Conservation (phyloP, 2,113 vertebrate species). For the Bos javanicus region DNA sequence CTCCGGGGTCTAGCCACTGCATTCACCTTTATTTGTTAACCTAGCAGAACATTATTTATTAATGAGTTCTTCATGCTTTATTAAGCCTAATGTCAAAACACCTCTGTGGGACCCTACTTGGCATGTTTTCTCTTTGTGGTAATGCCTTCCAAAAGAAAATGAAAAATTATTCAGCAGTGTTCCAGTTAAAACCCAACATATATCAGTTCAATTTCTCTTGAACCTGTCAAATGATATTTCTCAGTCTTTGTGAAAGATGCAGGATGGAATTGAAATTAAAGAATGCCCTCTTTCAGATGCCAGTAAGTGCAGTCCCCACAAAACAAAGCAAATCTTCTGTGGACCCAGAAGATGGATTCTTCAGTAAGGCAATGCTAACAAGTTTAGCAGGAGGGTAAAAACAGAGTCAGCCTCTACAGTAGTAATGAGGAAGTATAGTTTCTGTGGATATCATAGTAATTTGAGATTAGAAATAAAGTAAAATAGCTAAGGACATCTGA, state of each 20-base stretch:
- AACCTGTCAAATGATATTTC: conserved; percentile 74
- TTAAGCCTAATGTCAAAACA: conserved; percentile 88
- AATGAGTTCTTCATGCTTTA: conserved; percentile 88
- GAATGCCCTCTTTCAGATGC: conserved; percentile 56
- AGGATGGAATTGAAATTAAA: conserved; percentile 64
- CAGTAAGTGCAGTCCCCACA: conserved; percentile 51
- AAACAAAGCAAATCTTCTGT: conserved; percentile 63
- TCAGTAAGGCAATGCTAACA: conserved; percentile 41
- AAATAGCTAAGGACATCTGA: conserved; percentile 21
- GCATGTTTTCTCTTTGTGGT: conserved; percentile 72
- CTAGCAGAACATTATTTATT: conserved; percentile 87
- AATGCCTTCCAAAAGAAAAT: conserved; percentile 74
- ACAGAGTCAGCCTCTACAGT: background rate
- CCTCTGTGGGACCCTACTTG: conserved; percentile 77
- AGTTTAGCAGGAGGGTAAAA: background rate
- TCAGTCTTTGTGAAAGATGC: conserved; percentile 69
- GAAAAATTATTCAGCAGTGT: conserved; percentile 73
- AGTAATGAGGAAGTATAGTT: background rate
- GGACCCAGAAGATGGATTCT: conserved; percentile 15
- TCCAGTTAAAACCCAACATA: conserved; percentile 71
- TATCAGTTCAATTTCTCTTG: conserved; percentile 73
- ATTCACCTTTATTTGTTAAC: conserved; percentile 86
- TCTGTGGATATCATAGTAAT: background rate
- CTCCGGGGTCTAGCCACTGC: conserved; percentile 72
- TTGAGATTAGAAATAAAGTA: background rate